These are phyloP conservation scores for Drosophila ercepeae DNA, from an alignment of 1,140 invertebrate genomes.

Conservation along the genomic window DNA sequence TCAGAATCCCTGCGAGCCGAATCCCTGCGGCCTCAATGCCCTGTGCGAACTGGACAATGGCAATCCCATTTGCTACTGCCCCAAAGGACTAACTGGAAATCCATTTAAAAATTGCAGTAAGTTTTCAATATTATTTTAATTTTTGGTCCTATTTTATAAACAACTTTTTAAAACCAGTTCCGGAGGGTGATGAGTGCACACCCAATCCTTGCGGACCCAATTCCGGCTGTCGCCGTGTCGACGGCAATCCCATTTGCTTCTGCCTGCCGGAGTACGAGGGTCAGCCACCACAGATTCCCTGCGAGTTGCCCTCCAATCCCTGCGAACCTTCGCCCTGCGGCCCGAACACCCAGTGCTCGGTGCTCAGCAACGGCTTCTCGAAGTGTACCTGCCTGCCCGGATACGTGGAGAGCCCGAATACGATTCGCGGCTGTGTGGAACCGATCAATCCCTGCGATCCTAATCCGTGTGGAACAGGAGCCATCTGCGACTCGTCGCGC, in stretches of 20 bases:
- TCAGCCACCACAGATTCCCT: constrained; percentile 88
- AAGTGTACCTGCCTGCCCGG: constrained; percentile 94
- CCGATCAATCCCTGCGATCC: constrained; percentile 91
- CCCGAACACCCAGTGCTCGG: constrained; percentile 93
- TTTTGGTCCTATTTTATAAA: background rate
- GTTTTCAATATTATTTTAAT: constrained; percentile 80
- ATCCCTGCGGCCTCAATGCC: constrained; percentile 93
- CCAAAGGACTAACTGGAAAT: constrained; percentile 94
- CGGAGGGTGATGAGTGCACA: constrained; percentile 92
- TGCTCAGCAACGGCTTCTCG: constrained; percentile 91
- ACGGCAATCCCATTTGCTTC: constrained; percentile 90
- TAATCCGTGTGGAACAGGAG: constrained; percentile 91
- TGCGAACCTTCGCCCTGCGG: constrained; percentile 94
- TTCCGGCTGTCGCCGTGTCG: constrained; percentile 90
- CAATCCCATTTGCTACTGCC: constrained; percentile 94
- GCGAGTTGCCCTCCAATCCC: constrained; percentile 87
- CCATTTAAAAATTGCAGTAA: constrained; percentile 95
- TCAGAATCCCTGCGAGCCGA: constrained; percentile 90
- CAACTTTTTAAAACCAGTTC: constrained; percentile 86
- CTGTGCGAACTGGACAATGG: constrained; percentile 93
- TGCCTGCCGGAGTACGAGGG: constrained; percentile 95
- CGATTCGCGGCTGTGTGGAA: constrained; percentile 92
- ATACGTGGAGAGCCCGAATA: constrained; percentile 93
- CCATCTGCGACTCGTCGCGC: constrained; percentile 90
- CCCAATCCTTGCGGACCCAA: constrained; percentile 94